Base-by-base conservation (phyloP, 2,797 vertebrate genomes). In the Anisognathus igniventris region DNA sequence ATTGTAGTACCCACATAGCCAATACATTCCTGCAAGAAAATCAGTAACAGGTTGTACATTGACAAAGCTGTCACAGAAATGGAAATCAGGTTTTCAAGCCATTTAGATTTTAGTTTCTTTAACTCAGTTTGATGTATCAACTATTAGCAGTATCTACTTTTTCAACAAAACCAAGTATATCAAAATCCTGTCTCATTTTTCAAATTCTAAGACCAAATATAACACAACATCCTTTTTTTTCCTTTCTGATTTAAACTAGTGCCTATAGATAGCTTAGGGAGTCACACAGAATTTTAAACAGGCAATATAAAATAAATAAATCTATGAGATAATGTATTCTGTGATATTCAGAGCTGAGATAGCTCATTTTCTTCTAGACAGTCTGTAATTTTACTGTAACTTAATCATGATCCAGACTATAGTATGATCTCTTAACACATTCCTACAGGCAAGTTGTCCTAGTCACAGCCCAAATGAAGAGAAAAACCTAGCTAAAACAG, bases 301-400 rank as follows among this genome's bases (percentile, higher is more conserved):
- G 56, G 27, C 24, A 67, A 53, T 84, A 92, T 56, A 68, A 95
- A 94, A 93, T 86, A 96, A 95, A 94, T 91, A 93, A 75, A 79
- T 79, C 45, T 56, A 27, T 44, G 51, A 75, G 70, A 81, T 88
- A 91, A 91, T 76, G 7, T 66, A 70, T 93, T 95, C 87, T 76
- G 54, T 60, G 84, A 50, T 57, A 86, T 81, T 91, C 81, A 76
- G 50, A 78, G 54, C 47, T 88, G 54, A 93, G 65, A 88, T 56
- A 82, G 67, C 67, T 97, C 60, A n/a, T 94, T 94, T 96, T 90
- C 66, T 93, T 86, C 73, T 58, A 82, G 58, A 61, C 44, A 64
- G 37, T 82, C 68, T 76, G 53, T 60, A 92, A 86, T 90, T 94
- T 86, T 79, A 79, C 66, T 72, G 76, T 88, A 95, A 90, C 60